Conservation (phyloP, 2,797 vertebrate species). For the Peromyscus melanophrys region DNA sequence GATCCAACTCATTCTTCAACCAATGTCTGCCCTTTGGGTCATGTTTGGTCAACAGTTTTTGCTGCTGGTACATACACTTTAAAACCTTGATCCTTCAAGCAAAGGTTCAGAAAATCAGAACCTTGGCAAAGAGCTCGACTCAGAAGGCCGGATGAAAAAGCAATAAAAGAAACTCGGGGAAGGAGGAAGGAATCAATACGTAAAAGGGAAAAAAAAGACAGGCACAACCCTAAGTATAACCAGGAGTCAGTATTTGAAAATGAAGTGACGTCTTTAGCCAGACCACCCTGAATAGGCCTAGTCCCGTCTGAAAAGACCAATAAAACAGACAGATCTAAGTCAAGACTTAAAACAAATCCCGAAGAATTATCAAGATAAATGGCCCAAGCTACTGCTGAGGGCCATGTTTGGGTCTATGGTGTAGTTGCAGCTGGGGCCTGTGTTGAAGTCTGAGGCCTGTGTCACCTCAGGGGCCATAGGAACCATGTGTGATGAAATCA, state of each 20-base stretch:
- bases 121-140: conserved; percentile 29
- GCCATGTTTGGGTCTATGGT: background rate
- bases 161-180: conserved; percentile 59
- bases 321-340: background rate
- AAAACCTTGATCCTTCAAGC: conserved; percentile 56
- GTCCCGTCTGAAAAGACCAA: background rate
- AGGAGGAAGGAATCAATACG: conserved; percentile 12
- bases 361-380: background rate
- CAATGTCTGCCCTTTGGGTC: background rate
- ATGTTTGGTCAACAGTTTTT: conserved; percentile 47
- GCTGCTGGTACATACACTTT: background rate
- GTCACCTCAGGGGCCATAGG: background rate
- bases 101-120: conserved; percentile 61
- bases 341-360: conserved; percentile 39
- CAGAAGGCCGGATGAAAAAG: conserved; percentile 57
- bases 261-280: background rate
- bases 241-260: conserved; percentile 48
- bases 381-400: background rate
- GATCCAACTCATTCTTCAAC: background rate
- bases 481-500: background rate
- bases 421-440: background rate
- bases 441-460: background rate
- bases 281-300: no score
- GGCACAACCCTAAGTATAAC: background rate
- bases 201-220: conserved; percentile 59